Percentiles rank a stretch among this genome's conserved stretches.
Evolutionary conservation across 2,888 invertebrate genomes (phyloP).

Genomic region (Geotrupes spiniger): DNA sequence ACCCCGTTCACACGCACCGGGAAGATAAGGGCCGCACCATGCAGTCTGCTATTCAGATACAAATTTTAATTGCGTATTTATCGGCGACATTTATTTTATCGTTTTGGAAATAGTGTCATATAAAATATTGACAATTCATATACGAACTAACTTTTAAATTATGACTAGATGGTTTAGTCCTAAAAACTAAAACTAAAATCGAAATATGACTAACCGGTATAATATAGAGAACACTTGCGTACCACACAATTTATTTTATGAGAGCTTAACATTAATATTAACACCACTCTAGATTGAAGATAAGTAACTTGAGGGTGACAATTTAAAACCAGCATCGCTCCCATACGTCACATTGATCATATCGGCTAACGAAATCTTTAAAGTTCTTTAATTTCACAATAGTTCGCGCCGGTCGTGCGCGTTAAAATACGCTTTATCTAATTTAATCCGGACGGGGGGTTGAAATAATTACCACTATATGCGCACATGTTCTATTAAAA

Average conservation of each 20-base stretch:
- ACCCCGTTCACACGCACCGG: slow-evolving; percentile 6
- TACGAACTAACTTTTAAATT: too few species aligned
- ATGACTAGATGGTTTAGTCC: too few species aligned
- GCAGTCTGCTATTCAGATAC: slow-evolving; percentile 1
- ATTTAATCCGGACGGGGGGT: slow-evolving; percentile 6
- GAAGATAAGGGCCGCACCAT: slow-evolving; percentile 3
- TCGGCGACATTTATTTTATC: too few species aligned
- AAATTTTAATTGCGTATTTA: not conserved
- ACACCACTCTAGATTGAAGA: not conserved
- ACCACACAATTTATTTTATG: not conserved
- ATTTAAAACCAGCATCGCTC: not conserved
- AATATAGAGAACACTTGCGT: too few species aligned
- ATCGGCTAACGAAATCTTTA: slow-evolving; percentile 3
- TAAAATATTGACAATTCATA: too few species aligned
- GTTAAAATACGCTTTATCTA: slow-evolving; percentile 5
- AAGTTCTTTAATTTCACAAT: slow-evolving; percentile 5
- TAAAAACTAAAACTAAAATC: too few species aligned
- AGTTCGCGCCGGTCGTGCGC: not conserved
- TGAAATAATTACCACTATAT: slow-evolving; percentile 11
- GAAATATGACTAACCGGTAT: too few species aligned
- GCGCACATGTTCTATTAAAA: slow-evolving; percentile 7
- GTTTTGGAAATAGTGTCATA: too few species aligned
- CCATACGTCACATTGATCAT: not conserved
- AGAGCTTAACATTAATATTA: not conserved
- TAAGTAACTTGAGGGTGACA: not conserved